Percentiles rank a stretch among this genome's conserved stretches.
phyloP scores from a whole-genome alignment of 2,113 vertebrate genomes.

The Brienomyrus longianalis region DNA sequence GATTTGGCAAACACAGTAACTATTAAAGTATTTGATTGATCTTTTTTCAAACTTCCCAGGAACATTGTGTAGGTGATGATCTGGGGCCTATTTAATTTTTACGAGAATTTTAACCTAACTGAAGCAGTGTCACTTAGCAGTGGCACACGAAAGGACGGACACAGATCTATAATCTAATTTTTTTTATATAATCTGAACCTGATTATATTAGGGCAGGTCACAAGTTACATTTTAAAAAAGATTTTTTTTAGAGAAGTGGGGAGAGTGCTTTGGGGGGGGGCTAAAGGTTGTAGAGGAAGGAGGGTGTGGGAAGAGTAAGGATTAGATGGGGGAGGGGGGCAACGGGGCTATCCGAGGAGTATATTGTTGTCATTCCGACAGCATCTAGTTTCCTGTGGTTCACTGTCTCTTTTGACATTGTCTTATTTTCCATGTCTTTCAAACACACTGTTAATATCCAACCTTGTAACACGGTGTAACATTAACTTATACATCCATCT shows the following conservation, averaged over 20 bases:
- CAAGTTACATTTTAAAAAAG: background rate
- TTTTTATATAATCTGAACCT: too few species aligned
- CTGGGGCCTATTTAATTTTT: background rate
- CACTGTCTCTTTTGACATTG: background rate
- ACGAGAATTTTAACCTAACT: background rate
- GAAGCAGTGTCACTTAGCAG: background rate
- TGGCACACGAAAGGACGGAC: background rate
- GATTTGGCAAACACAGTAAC: background rate
- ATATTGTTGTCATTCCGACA: background rate
- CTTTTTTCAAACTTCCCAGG: background rate
- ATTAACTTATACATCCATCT: background rate
- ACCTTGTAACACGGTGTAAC: background rate
- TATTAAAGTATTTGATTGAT: background rate
- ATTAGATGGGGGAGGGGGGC: background rate
- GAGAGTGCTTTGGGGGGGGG: too few species aligned
- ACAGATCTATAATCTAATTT: too few species aligned
- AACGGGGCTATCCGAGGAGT: background rate
- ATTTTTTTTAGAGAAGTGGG: too few species aligned
- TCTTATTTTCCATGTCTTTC: too few species aligned
- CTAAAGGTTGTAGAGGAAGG: too few species aligned
- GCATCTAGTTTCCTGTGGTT: background rate
- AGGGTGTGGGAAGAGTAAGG: background rate
- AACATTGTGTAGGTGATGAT: background rate
- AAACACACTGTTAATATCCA: background rate
- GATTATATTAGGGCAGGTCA: background rate